Base-by-base conservation (phyloP, 2,113 vertebrate species). In the Dicaeum eximium region DNA sequence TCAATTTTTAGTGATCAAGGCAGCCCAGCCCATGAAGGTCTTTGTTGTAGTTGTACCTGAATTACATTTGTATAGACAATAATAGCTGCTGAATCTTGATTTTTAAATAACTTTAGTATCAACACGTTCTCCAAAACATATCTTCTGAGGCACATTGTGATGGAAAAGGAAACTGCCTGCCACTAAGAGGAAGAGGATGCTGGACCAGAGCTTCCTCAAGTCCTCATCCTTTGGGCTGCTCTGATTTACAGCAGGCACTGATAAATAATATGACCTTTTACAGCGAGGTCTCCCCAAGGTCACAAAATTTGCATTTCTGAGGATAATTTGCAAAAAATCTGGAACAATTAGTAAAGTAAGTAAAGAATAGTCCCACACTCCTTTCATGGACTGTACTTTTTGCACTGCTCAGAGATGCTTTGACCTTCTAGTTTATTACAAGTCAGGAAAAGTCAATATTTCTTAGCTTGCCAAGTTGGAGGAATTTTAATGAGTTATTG, bases 401-500 rank as follows among this genome's bases (percentile, higher is more conserved):
- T 91, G 85, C 80, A 38, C 77, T 85, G 67, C 53, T 89, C 95
- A 62, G 86, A 97, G 90, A 82, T 78, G 94, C 85, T 96, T 77
- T 97, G 98, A 98, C 96, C 96, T 98, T 97, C 96, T 92, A 93
- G 96, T 97, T 98, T 97, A 98, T 98, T 98, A 97, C 92, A 94
- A 98, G 97, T 96, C 97, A 97, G 91, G 93, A 95, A 95, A 94
- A 97, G 95, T 98, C 97, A 92, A 95, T 98, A 97, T 96, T 95
- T 95, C 94, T 87, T 73, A 89, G 94, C 96, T 96, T 92, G 94
- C 96, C 96, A 96, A 96, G 94, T 88, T 94, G 79, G 83, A 95
- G 57, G 97, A 97, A 98, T 98, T 97, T 97, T 98, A 98, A 98
- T 98, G 97, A 98, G 96, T 96, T 98, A 97, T 96, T 97, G 97